Conservation (phyloP, 2,797 vertebrate genomes). For the Platyrinchus mystaceus region DNA sequence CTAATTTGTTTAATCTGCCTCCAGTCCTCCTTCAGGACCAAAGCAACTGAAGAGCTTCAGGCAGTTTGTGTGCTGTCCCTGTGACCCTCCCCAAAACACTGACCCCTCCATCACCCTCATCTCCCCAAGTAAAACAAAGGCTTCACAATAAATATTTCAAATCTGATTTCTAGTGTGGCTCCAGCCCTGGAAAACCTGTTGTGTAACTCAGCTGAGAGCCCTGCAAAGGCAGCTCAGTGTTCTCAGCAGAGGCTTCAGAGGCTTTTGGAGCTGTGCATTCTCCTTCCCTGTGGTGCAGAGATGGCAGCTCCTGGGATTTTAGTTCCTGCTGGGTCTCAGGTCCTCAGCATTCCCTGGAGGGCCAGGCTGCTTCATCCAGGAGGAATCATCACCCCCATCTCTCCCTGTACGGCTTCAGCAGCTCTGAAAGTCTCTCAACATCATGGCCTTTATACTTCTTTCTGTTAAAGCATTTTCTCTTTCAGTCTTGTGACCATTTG, state of each 20-base stretch:
- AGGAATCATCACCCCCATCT: fast-evolving
- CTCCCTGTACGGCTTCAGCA: neutral
- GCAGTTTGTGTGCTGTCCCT: neutral
- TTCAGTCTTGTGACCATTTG: neutral
- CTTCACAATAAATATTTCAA: neutral
- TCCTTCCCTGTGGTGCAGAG: fast-evolving
- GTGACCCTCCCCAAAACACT: neutral
- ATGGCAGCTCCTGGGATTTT: fast-evolving
- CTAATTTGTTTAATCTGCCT: neutral
- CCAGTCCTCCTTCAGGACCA: fast-evolving
- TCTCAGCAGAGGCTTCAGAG: neutral
- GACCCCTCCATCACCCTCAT: neutral
- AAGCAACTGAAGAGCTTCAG: neutral
- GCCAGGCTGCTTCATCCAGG: neutral
- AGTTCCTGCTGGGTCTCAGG: neutral
- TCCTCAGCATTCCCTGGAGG: neutral
- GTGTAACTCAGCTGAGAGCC: neutral
- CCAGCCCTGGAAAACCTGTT: neutral
- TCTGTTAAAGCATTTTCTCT: neutral
- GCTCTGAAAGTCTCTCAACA: neutral
- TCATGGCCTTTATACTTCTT: neutral
- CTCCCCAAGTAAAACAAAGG: neutral
- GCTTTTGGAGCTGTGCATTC: neutral
- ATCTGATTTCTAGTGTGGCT: neutral
- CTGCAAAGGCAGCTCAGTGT: neutral